A percentile compares a stretch with the other conserved stretches of the same genome.
These are phyloP conservation scores for Craniophora ligustri DNA, from an alignment of 2,888 invertebrate genomes.

Conservation along the genomic window DNA sequence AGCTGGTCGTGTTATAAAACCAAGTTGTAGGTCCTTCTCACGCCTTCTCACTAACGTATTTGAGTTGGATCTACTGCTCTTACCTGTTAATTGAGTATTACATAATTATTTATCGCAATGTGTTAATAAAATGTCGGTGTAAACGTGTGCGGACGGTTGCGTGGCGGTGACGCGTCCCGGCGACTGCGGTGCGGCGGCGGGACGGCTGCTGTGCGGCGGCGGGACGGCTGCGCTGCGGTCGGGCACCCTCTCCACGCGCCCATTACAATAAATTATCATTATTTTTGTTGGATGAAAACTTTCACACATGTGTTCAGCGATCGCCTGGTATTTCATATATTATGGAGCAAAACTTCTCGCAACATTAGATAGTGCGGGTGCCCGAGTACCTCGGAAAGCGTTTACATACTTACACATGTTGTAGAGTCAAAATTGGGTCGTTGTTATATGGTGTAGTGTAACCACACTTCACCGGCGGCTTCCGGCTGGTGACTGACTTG, in stretches of 20 bases:
- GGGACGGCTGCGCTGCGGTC: conserved; percentile 15
- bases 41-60: not conserved
- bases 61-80: conserved; percentile 1
- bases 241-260: not conserved
- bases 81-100: too few species aligned
- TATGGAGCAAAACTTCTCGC: too few species aligned
- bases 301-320: conserved; percentile 3
- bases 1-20: too few species aligned
- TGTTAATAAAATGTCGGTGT: conserved; percentile 3
- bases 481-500: too few species aligned
- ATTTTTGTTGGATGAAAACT: conserved; percentile 24
- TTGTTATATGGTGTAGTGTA: too few species aligned
- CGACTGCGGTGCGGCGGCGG: not conserved
- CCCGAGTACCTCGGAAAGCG: too few species aligned
- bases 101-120: not conserved
- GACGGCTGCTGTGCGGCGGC: not conserved
- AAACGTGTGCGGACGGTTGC: not conserved
- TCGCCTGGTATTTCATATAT: too few species aligned
- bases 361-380: too few species aligned
- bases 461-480: too few species aligned
- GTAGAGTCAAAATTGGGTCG: too few species aligned
- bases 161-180: not conserved
- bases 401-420: too few species aligned
- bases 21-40: too few species aligned
- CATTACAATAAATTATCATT: conserved; percentile 25